Evolutionary conservation across 2,113 vertebrate genomes (phyloP).

Genomic region (Todiramphus chloris): DNA sequence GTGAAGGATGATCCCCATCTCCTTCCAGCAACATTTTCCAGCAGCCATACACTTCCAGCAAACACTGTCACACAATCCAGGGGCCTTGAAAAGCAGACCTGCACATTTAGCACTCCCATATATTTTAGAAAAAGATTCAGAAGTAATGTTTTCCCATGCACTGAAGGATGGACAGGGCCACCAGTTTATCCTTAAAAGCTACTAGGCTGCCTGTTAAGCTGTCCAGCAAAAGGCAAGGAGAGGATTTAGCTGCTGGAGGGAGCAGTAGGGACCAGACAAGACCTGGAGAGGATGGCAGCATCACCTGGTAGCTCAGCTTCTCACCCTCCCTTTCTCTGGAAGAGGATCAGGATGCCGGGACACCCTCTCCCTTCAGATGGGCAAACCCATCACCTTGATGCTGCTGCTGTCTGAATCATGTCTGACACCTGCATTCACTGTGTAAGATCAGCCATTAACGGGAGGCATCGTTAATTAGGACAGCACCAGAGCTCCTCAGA

Average conservation of each 20-base stretch:
- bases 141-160: background rate
- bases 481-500: background rate
- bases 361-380: rapidly evolving
- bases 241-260: background rate
- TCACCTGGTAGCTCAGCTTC: background rate
- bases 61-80: background rate
- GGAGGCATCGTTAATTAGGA: background rate
- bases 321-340: background rate
- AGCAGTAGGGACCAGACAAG: background rate
- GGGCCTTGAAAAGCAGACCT: background rate
- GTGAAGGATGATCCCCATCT: background rate
- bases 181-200: background rate
- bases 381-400: background rate
- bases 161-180: background rate
- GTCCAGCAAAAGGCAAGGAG: background rate
- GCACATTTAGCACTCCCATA: background rate
- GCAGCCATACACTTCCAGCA: background rate
- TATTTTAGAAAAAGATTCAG: background rate
- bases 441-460: background rate
- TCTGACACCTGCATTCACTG: background rate
- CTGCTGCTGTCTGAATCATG: background rate
- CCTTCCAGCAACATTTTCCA: background rate
- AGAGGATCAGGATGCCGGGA: background rate
- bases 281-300: background rate
- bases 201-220: background rate